These are phyloP conservation scores for Esox masquinongy DNA, from an alignment of 2,797 vertebrate species.

Conservation along the genomic window DNA sequence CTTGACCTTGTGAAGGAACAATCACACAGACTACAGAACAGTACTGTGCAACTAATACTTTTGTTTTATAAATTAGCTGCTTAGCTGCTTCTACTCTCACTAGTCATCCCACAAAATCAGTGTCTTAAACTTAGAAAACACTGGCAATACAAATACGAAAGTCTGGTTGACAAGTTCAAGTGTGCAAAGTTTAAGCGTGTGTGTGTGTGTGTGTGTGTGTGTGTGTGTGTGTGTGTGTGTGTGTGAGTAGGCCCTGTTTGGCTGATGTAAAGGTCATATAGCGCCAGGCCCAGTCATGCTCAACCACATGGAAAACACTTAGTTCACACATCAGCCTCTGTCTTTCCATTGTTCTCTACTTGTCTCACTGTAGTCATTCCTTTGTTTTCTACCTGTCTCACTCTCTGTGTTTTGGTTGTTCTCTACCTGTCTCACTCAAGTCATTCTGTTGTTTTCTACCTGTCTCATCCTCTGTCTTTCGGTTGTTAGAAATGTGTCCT, in stretches of 20 bases:
- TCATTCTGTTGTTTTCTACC: not conserved
- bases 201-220: not conserved
- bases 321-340: not conserved
- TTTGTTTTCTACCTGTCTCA: not conserved
- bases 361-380: not conserved
- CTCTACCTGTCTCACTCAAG: not conserved
- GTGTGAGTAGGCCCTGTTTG: conserved; percentile 1
- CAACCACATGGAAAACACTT: conserved; percentile 23
- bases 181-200: not conserved
- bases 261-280: conserved; percentile 31
- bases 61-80: not conserved
- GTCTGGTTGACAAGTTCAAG: not conserved
- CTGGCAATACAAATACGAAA: conserved; percentile 8
- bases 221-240: not conserved
- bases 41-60: not conserved
- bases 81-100: not conserved
- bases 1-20: not conserved
- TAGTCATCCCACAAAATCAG: not conserved
- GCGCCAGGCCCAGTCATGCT: conserved; percentile 20
- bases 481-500: too few relatives aligned
- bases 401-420: not conserved
- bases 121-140: not conserved
- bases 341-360: not conserved
- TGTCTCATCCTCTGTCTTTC: not conserved
- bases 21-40: not conserved